Percentiles rank a stretch among this genome's conserved stretches.
Conservation (phyloP, 2,113 vertebrate species). For the Isichthys henryi region DNA sequence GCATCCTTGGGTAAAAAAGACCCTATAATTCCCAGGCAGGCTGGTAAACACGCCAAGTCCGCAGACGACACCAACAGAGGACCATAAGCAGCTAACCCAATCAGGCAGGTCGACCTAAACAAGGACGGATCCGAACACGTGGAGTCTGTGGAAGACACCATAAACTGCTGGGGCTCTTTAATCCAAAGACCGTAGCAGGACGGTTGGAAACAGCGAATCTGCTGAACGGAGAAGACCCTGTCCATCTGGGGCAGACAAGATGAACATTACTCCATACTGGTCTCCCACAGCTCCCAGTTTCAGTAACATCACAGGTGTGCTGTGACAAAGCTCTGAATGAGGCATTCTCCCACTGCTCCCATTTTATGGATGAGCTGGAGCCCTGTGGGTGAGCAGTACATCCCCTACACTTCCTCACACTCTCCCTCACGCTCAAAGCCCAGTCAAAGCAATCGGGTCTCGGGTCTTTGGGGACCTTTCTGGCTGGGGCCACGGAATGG, state of each 20-base stretch:
- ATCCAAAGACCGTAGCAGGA: background rate
- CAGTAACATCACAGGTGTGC: background rate
- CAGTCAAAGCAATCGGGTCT: background rate
- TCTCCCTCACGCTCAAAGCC: background rate
- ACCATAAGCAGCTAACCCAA: background rate
- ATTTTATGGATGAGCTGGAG: background rate
- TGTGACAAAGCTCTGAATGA: background rate
- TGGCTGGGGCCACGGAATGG: background rate
- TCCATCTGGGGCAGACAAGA: no score
- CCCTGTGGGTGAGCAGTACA: background rate
- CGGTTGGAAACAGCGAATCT: background rate
- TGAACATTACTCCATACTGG: slow-evolving; percentile 2
- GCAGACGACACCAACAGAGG: background rate
- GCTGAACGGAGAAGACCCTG: background rate
- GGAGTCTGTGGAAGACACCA: background rate
- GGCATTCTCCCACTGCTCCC: background rate
- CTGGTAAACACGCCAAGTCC: background rate
- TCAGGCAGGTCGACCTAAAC: background rate
- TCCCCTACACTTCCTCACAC: background rate
- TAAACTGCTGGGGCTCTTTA: background rate
- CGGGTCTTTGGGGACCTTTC: background rate
- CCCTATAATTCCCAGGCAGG: background rate
- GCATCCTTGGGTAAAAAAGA: background rate
- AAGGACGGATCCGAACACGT: background rate
- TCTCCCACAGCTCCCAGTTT: background rate